Conservation (phyloP, 2,797 vertebrate genomes). For the Enteromius thamalakanensis region DNA sequence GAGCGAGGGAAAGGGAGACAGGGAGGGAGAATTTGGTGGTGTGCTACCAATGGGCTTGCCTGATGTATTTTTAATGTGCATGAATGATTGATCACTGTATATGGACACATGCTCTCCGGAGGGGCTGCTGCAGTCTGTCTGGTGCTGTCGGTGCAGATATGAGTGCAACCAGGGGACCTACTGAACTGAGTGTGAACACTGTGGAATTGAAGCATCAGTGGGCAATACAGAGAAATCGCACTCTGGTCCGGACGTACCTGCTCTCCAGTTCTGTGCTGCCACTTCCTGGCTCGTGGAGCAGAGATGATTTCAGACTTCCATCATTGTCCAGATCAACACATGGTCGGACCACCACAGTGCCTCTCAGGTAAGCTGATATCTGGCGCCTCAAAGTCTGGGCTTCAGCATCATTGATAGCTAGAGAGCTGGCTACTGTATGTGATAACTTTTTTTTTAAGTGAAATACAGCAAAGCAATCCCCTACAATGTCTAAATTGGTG, state of each 20-base stretch:
- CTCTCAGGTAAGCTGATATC: conserved; percentile 69
- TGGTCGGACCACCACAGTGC: conserved; percentile 59
- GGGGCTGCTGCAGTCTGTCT: conserved; percentile 34
- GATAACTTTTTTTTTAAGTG: no score
- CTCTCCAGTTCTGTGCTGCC: conserved; percentile 60
- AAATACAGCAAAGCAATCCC: not conserved
- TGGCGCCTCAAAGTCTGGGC: not conserved
- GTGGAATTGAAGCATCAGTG: conserved; percentile 57
- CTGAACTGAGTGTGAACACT: conserved; percentile 59
- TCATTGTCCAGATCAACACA: conserved; percentile 60
- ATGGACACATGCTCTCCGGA: conserved; percentile 59
- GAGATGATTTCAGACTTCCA: conserved; percentile 69
- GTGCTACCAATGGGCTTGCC: conserved; percentile 66
- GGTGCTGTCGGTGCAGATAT: conserved; percentile 57
- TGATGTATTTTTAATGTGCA: conserved; percentile 76
- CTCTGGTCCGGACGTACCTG: conserved; percentile 58
- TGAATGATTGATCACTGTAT: conserved; percentile 73
- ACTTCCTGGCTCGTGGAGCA: conserved; percentile 42
- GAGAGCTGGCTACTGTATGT: not conserved
- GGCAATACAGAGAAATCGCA: conserved; percentile 49
- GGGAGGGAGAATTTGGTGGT: conserved; percentile 54
- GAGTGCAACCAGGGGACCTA: conserved; percentile 61
- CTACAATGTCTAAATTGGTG: not conserved
- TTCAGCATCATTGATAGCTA: not conserved
- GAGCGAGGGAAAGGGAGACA: conserved; percentile 56